Evolutionary conservation across 2,113 vertebrate genomes (phyloP).

Genomic region (Archocentrus centrarchus): DNA sequence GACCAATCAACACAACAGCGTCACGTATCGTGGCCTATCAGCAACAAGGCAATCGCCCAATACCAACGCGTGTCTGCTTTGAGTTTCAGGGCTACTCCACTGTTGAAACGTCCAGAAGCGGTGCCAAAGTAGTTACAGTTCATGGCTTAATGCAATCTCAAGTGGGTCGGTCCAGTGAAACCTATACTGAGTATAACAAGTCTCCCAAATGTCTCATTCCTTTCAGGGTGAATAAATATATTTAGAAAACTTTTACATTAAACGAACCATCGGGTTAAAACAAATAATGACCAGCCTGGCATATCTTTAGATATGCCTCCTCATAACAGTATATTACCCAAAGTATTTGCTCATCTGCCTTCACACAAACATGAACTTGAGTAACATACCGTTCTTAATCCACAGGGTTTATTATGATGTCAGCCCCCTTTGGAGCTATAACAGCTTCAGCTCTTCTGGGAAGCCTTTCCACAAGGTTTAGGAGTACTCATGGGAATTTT

Average conservation of each 20-base stretch:
- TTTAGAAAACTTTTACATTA: not conserved
- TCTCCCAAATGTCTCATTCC: not conserved
- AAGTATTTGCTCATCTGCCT: too few species aligned
- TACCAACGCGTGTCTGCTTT: not conserved
- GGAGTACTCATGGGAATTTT: too few species aligned
- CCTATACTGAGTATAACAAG: not conserved
- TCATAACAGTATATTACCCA: too few species aligned
- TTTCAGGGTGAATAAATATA: not conserved
- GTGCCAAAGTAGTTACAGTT: too few species aligned
- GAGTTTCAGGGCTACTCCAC: not conserved
- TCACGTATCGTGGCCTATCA: not conserved
- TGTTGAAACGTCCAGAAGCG: not conserved
- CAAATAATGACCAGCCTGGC: not conserved
- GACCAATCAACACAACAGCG: slow-evolving; percentile 27
- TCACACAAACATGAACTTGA: too few species aligned
- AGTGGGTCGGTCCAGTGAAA: not conserved
- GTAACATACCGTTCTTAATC: too few species aligned
- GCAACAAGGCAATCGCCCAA: not conserved
- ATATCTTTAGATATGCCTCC: not conserved
- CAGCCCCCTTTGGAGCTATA: too few species aligned
- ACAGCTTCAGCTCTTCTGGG: too few species aligned
- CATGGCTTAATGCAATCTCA: not conserved
- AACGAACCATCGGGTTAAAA: not conserved
- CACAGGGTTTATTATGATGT: too few species aligned
- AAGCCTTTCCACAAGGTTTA: too few species aligned